Percentiles rank a stretch among this genome's conserved stretches.
These are phyloP conservation scores for Alcis repandata DNA, from an alignment of 2,888 invertebrate species.

Conservation along the genomic window DNA sequence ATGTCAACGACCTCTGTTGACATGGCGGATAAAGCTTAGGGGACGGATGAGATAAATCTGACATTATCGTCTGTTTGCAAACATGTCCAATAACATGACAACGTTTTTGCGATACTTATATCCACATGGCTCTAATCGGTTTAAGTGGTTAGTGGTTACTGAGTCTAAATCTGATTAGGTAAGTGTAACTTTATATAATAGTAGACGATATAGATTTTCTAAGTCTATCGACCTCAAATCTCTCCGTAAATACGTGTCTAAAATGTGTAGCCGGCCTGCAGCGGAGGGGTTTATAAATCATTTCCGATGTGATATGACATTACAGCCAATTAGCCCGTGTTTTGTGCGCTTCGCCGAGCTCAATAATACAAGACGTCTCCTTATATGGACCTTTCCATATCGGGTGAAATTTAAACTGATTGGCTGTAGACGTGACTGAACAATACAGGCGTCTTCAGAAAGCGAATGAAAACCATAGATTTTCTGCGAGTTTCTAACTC, in stretches of 20 bases:
- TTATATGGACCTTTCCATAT: conserved; percentile 71
- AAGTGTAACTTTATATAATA: neutral
- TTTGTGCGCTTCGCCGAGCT: conserved; percentile 61
- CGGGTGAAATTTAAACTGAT: conserved; percentile 81
- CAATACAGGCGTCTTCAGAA: conserved; percentile 68
- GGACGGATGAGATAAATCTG: conserved; percentile 38
- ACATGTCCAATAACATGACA: conserved; percentile 34
- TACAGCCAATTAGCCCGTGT: conserved; percentile 77
- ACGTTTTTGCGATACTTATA: conserved; percentile 8
- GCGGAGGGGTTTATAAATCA: conserved; percentile 60
- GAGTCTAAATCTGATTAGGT: neutral
- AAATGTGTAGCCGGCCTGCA: conserved; percentile 31
- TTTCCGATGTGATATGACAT: conserved; percentile 69
- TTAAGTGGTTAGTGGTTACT: neutral
- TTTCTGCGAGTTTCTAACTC: conserved; percentile 65
- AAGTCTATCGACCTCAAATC: conserved; percentile 20
- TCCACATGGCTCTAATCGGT: neutral
- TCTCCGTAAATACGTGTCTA: conserved; percentile 35
- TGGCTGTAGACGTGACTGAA: conserved; percentile 73
- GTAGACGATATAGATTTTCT: neutral
- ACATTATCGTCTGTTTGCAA: conserved; percentile 34
- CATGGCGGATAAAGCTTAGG: conserved; percentile 42
- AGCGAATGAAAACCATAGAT: conserved; percentile 65
- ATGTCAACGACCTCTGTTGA: conserved; percentile 64
- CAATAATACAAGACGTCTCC: conserved; percentile 65